Evolutionary conservation across 2,797 vertebrate species (phyloP).

Genomic region (Amphiprion clarkii): DNA sequence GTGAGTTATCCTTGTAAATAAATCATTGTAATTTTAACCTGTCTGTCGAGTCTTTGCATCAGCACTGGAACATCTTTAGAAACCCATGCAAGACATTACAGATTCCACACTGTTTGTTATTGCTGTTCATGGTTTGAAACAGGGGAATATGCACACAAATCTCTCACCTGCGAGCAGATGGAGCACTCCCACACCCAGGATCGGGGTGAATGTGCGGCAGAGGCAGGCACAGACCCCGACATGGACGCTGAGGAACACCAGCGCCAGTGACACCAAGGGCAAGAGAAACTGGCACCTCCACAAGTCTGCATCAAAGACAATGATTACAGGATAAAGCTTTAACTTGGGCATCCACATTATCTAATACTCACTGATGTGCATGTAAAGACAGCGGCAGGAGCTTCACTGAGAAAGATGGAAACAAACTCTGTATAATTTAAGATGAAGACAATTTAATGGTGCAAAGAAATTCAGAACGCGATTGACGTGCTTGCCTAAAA

Average conservation of each 20-base stretch:
- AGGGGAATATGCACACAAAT: not conserved
- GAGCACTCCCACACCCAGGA: slow-evolving; percentile 91
- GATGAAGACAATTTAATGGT: not conserved
- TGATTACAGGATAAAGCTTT: not conserved
- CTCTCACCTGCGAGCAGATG: slow-evolving; percentile 93
- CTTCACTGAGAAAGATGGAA: not conserved
- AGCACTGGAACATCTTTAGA: not conserved
- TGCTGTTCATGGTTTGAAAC: not conserved
- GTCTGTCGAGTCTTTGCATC: no score
- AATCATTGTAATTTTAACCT: no score
- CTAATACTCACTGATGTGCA: not conserved
- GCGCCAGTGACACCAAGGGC: slow-evolving; percentile 92
- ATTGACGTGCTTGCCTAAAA: no score
- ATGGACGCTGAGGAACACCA: slow-evolving; percentile 93
- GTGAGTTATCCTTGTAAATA: no score
- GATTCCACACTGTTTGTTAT: not conserved
- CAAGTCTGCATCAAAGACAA: slow-evolving; percentile 83
- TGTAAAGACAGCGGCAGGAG: not conserved
- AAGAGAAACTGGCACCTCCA: slow-evolving; percentile 96
- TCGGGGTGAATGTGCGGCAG: slow-evolving; percentile 94
- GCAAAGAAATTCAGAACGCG: not conserved
- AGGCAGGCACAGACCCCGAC: slow-evolving; percentile 94
- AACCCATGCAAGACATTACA: not conserved
- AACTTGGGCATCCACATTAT: not conserved
- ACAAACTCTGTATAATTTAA: not conserved